A percentile compares a stretch with the other conserved stretches of the same genome.
phyloP scores from a whole-genome alignment of 2,888 invertebrate species.

The Scaeva pyrastri region DNA sequence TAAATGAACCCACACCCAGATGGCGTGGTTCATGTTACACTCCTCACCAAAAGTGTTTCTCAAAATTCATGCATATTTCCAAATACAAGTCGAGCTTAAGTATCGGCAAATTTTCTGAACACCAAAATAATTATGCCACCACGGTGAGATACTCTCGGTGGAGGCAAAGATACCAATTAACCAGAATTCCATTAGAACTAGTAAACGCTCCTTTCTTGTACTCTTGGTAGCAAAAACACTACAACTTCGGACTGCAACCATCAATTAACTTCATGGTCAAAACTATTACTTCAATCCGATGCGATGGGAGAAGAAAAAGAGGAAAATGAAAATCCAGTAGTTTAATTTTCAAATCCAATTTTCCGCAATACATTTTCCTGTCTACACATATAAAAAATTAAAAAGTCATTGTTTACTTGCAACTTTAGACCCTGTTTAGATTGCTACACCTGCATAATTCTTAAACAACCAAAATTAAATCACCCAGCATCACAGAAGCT shows the following conservation, averaged over 20 bases:
- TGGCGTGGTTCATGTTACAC: slow-evolving; percentile 13
- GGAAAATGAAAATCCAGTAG: neutral
- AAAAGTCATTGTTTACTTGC: slow-evolving; percentile 42
- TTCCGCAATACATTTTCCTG: slow-evolving; percentile 34
- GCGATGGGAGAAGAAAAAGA: neutral
- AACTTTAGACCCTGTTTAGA: neutral
- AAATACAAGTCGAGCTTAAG: slow-evolving; percentile 11
- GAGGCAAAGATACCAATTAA: neutral
- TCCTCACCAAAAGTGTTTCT: neutral
- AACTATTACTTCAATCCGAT: slow-evolving; percentile 35
- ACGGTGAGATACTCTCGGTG: neutral
- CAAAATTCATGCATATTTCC: slow-evolving; percentile 27
- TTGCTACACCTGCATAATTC: slow-evolving; percentile 29
- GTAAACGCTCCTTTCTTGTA: slow-evolving; percentile 12
- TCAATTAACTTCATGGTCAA: slow-evolving; percentile 58
- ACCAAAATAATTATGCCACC: slow-evolving; percentile 24
- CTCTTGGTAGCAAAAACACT: neutral
- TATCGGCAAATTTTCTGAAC: slow-evolving; percentile 4
- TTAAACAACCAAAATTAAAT: slow-evolving; percentile 2
- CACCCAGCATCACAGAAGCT: slow-evolving; percentile 7
- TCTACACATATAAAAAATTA: slow-evolving; percentile 26
- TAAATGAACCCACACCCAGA: slow-evolving; percentile 33
- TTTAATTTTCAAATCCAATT: slow-evolving; percentile 9
- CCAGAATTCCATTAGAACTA: slow-evolving; percentile 50
- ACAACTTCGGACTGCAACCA: slow-evolving; percentile 6